Base-by-base conservation (phyloP, 1,140 invertebrate genomes). In the Triops cancriformis region DNA sequence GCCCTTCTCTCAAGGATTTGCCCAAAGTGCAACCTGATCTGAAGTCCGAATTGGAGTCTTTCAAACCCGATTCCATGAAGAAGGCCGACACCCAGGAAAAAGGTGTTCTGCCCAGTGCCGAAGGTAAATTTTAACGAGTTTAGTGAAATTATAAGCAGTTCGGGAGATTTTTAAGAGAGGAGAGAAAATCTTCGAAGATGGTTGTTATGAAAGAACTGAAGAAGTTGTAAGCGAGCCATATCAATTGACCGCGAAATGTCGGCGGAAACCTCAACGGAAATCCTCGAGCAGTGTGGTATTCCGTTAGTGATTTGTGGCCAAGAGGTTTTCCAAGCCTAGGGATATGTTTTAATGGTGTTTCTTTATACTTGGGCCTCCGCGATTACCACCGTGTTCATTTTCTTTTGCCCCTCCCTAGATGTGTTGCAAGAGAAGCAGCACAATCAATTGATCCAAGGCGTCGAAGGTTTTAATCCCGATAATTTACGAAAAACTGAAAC, bases 1-100 rank as follows among this genome's bases (percentile, higher is more conserved):
- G 87, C 81, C 92, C 93, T 84, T 89, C 90, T 82, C 88, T 95
- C 74, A 94, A 96, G 86, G 92, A 96, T 85, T 87, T 96, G 76
- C 94, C 94, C 78, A 95, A 95, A 88, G 93, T 96, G 77, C 92
- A 92, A 77, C 87, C 89, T 45, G 92, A 94, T 84, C 87, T 97
- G 74, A 96, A 96, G 85, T 93, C 89, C 83, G 92, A 96, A 85
- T 86, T 96, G 80, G 93, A 95, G 85, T 89, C 90, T 11, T 96
- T 96, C 87, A 93, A 94, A 82, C 87, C 90, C 23, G 90, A 91
- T 78, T 89, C 90, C 80, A 89, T 97, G 84, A 94, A 94, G 83
- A 92, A 94, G 81, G 91, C 93, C 9, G 89, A 91, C 79, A 95
- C 93, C 73, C 89, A 92, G 79, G 94, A 96, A 83, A 96, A 96